Percentiles rank a stretch among this genome's conserved stretches.
Conservation (phyloP, 1,140 invertebrate species). For the Megalonaias nervosa region DNA sequence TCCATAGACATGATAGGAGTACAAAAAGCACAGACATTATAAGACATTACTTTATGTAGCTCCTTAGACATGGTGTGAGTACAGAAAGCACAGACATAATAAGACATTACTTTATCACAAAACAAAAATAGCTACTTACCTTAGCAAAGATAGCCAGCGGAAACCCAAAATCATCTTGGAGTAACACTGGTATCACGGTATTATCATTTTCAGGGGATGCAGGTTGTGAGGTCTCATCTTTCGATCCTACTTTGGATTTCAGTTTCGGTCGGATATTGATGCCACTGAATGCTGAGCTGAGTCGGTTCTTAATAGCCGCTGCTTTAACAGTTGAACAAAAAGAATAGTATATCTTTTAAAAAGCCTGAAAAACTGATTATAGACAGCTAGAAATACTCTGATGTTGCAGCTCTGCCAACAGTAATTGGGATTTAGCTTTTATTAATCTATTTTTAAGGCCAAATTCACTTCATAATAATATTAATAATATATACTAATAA, state of each 20-base stretch:
- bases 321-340: constrained; percentile 29
- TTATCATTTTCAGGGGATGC: neutral
- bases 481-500: no score
- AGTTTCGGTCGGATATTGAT: constrained; percentile 26
- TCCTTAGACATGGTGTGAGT: no score
- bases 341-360: constrained; percentile 10
- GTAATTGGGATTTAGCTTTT: neutral
- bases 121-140: constrained; percentile 68
- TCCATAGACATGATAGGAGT: no score
- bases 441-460: no score
- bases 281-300: constrained; percentile 54
- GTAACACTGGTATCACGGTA: constrained; percentile 29
- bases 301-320: constrained; percentile 52
- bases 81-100: no score
- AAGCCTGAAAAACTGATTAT: no score
- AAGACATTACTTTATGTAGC: no score
- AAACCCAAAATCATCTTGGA: constrained; percentile 83
- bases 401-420: neutral
- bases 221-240: constrained; percentile 13
- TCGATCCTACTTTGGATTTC: constrained; percentile 19
- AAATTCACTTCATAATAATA: no score
- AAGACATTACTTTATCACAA: no score
- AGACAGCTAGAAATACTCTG: neutral
- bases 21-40: no score
- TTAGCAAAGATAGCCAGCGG: constrained; percentile 92